Conservation (phyloP, 2,113 vertebrate species). For the Tragelaphus strepsiceros region DNA sequence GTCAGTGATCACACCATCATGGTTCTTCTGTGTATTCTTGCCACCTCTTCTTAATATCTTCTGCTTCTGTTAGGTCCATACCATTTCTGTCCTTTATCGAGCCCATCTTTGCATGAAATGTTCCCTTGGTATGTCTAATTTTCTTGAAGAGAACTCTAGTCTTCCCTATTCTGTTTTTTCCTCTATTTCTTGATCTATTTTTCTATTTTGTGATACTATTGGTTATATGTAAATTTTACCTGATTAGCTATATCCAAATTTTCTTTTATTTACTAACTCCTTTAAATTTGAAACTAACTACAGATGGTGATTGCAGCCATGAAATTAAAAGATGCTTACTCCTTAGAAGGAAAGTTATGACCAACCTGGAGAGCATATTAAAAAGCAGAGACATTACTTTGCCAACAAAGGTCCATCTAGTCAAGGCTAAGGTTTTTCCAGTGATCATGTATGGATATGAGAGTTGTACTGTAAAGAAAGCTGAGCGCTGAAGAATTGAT, state of each 20-base stretch:
- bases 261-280: background rate
- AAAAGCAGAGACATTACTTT: too few relatives aligned
- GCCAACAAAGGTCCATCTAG: too few relatives aligned
- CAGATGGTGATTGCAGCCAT: too few relatives aligned
- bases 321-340: too few relatives aligned
- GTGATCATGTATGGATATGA: too few relatives aligned
- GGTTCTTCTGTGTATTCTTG: background rate
- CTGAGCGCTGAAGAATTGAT: rapidly evolving
- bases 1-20: background rate
- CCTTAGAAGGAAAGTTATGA: too few relatives aligned
- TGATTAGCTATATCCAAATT: background rate
- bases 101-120: background rate
- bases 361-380: too few relatives aligned
- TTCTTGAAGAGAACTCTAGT: background rate
- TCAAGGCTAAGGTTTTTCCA: too few relatives aligned
- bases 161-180: background rate
- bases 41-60: background rate
- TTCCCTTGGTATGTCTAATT: background rate
- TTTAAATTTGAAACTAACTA: background rate
- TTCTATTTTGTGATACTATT: background rate
- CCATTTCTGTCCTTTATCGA: background rate
- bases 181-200: background rate
- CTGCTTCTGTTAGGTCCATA: background rate
- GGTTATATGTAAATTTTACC: background rate
- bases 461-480: too few relatives aligned